Evolutionary conservation across 2,888 invertebrate species (phyloP).

Genomic region (Anthrax anthrax): DNA sequence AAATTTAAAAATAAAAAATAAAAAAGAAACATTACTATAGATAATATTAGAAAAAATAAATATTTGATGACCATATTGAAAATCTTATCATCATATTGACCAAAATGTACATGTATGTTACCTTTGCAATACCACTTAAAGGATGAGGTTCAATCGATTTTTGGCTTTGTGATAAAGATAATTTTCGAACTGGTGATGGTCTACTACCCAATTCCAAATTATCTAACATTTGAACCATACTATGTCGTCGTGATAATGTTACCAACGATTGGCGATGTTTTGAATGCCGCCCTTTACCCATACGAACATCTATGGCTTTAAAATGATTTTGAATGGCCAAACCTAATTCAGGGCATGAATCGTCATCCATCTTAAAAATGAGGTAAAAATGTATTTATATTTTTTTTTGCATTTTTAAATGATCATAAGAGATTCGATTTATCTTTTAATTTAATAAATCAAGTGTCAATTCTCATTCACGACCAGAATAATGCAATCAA

Average conservation of each 20-base stretch:
- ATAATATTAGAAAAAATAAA: too few species aligned
- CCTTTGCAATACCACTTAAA: neutral
- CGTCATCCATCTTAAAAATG: slow-evolving; percentile 54
- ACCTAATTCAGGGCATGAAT: slow-evolving; percentile 72
- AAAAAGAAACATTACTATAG: too few species aligned
- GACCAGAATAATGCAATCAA: too few species aligned
- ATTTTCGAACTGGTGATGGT: slow-evolving; percentile 49
- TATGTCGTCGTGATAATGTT: slow-evolving; percentile 64
- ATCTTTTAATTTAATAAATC: too few species aligned
- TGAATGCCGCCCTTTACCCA: slow-evolving; percentile 53
- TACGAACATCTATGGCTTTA: slow-evolving; percentile 66
- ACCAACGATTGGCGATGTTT: slow-evolving; percentile 77
- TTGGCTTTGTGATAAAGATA: slow-evolving; percentile 20
- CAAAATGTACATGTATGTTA: too few species aligned
- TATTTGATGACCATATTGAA: too few species aligned
- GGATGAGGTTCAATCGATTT: slow-evolving; percentile 23
- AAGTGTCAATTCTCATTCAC: too few species aligned
- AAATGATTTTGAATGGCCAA: slow-evolving; percentile 82
- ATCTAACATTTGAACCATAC: slow-evolving; percentile 64
- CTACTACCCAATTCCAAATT: slow-evolving; percentile 48
- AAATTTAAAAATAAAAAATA: too few species aligned
- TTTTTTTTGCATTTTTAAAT: neutral
- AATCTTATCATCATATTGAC: too few species aligned
- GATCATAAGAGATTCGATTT: too few species aligned
- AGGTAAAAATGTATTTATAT: neutral